Evolutionary conservation across 2,888 invertebrate genomes (phyloP).

Genomic region (Glyphotaelius pellucidus): DNA sequence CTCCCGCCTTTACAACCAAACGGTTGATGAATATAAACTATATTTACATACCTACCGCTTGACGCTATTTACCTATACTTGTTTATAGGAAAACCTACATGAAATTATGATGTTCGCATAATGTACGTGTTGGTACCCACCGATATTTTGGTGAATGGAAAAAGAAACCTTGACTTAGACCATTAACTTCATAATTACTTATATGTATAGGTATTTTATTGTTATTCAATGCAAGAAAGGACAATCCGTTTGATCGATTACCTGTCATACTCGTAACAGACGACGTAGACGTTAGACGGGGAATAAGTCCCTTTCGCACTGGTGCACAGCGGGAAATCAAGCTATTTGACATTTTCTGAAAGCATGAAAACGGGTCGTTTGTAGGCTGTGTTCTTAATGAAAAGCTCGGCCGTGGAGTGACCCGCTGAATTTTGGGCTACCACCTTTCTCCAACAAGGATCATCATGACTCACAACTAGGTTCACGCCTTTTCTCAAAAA

Average conservation of each 20-base stretch:
- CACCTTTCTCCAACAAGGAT: too few relatives aligned
- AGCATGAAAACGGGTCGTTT: too few relatives aligned
- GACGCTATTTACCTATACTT: not conserved
- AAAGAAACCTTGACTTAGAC: not conserved
- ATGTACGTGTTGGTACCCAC: not conserved
- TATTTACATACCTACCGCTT: not conserved
- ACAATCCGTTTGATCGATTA: not conserved
- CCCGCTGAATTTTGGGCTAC: too few relatives aligned
- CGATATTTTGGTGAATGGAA: not conserved
- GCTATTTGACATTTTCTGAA: too few relatives aligned
- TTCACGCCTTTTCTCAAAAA: too few relatives aligned
- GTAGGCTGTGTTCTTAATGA: too few relatives aligned
- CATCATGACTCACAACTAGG: too few relatives aligned
- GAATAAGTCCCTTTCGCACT: too few relatives aligned
- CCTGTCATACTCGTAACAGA: too few relatives aligned
- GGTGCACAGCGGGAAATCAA: too few relatives aligned
- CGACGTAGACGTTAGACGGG: too few relatives aligned
- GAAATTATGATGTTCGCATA: not conserved
- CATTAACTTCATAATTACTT: not conserved
- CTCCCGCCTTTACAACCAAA: not conserved
- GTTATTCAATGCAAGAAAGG: not conserved
- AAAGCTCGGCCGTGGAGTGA: too few relatives aligned
- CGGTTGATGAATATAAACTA: not conserved
- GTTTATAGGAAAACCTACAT: not conserved
- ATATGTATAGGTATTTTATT: not conserved